Conservation (phyloP, 2,888 invertebrate species). For the Argyresthia goedartella region DNA sequence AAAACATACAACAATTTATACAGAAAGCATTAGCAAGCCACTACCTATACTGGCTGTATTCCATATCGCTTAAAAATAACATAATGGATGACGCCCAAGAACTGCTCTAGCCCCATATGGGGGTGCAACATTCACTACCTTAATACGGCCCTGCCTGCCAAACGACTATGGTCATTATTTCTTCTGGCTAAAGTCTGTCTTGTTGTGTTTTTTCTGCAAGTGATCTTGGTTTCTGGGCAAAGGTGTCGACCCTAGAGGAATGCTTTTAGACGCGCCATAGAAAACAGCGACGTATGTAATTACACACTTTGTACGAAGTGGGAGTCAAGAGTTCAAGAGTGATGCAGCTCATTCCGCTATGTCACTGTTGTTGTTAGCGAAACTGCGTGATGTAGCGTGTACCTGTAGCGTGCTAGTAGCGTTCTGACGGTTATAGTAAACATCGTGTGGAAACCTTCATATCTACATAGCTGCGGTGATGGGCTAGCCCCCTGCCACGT, state of each 20-base stretch:
- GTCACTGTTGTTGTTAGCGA: not conserved
- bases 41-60: no score
- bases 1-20: no score
- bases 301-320: slow-evolving; percentile 47
- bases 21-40: no score
- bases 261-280: slow-evolving; percentile 53
- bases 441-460: no score
- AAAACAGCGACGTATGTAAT: slow-evolving; percentile 55
- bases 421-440: no score
- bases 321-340: slow-evolving; percentile 17
- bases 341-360: not conserved
- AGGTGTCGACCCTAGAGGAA: slow-evolving; percentile 18
- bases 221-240: slow-evolving; percentile 2
- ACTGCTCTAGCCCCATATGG: not conserved
- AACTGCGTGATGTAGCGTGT: not conserved
- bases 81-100: slow-evolving; percentile 2
- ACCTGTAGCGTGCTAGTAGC: no score
- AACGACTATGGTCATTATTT: not conserved
- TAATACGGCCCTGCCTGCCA: not conserved
- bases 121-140: not conserved
- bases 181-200: not conserved
- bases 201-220: not conserved
- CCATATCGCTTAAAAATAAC: not conserved
- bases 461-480: no score
- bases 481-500: no score